Conservation (phyloP, 2,113 vertebrate species). For the Indri indri region DNA sequence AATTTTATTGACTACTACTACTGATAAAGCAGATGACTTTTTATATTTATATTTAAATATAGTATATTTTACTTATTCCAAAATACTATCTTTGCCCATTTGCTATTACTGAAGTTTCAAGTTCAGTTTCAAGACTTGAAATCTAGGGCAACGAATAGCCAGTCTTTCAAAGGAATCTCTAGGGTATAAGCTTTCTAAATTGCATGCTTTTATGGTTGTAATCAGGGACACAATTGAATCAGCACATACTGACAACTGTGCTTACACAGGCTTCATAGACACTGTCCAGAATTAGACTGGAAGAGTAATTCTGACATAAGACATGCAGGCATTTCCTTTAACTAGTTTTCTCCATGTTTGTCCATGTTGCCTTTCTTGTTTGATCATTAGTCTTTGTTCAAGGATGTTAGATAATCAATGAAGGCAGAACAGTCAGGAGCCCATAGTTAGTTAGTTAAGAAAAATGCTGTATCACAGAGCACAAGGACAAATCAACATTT, state of each 20-base stretch:
- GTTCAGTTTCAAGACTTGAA: conserved; percentile 27
- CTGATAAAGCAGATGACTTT: neutral
- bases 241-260: neutral
- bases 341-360: conserved; percentile 34
- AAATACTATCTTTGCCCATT: neutral
- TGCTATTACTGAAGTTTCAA: conserved; percentile 19
- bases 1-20: neutral
- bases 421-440: neutral
- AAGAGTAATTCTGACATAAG: conserved; percentile 43
- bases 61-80: neutral
- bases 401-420: conserved; percentile 54
- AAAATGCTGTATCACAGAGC: neutral
- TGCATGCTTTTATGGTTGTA: neutral
- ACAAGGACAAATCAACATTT: neutral
- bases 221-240: conserved; percentile 50
- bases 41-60: neutral
- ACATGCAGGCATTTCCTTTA: neutral
- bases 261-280: neutral
- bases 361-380: conserved; percentile 55
- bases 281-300: neutral
- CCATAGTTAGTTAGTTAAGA: neutral
- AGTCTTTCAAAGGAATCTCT: conserved; percentile 27
- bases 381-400: conserved; percentile 46
- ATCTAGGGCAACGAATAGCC: conserved; percentile 25
- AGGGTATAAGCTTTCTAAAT: neutral